Conservation (phyloP, 2,113 vertebrate genomes). For the Trichechus manatus region DNA sequence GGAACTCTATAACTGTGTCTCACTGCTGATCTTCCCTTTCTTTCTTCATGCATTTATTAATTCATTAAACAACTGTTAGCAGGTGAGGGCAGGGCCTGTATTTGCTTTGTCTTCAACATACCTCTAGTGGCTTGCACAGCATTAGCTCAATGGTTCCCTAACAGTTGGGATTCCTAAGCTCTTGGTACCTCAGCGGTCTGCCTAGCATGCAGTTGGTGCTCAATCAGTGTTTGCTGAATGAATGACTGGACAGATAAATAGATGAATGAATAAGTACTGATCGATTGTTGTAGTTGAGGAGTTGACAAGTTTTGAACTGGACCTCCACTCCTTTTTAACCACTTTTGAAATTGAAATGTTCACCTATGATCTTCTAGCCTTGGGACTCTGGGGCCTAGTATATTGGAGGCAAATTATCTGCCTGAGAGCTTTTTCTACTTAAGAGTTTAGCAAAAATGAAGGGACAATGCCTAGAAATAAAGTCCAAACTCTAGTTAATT, state of each 20-base stretch:
- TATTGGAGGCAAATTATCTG: background rate
- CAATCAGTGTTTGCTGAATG: background rate
- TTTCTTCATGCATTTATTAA: background rate
- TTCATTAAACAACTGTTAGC: background rate
- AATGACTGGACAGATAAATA: background rate
- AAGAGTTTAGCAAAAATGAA: conserved; percentile 35
- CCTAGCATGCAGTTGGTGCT: fast-evolving
- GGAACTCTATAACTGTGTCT: background rate
- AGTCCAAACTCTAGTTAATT: background rate
- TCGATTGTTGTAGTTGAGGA: background rate
- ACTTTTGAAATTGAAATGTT: background rate
- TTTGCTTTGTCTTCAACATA: background rate
- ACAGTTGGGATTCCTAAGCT: background rate
- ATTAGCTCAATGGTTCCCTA: background rate
- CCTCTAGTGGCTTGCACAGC: no score
- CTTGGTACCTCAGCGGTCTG: fast-evolving
- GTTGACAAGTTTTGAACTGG: background rate
- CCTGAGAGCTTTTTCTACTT: background rate
- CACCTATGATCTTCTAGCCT: background rate
- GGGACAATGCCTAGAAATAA: conserved; percentile 11
- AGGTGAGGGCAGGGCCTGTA: no score
- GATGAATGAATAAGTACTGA: background rate
- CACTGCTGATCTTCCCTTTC: background rate
- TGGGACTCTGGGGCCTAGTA: background rate
- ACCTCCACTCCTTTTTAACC: background rate